These are phyloP conservation scores for Anthopleura xanthogrammica DNA, from an alignment of 92 coral and sea anemone genomes.

Conservation along the genomic window DNA sequence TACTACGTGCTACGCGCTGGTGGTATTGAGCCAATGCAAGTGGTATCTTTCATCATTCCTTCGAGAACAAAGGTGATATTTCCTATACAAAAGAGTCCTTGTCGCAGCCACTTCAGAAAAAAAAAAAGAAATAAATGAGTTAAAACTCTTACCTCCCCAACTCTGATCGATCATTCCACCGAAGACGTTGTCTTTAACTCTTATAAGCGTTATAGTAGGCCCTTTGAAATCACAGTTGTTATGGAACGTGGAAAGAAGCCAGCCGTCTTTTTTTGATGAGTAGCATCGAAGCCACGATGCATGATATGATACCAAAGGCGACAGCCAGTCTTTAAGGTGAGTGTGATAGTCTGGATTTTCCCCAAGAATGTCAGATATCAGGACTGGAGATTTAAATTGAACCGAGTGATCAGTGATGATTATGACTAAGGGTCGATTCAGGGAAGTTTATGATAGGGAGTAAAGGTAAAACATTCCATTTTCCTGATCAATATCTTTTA, in stretches of 20 bases:
- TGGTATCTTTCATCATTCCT: too few relatives aligned
- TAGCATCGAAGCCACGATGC: conserved; percentile 61
- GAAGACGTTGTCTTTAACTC: conserved; percentile 47
- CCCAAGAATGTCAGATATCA: conserved; percentile 52
- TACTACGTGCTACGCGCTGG: too few relatives aligned
- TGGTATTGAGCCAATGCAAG: too few relatives aligned
- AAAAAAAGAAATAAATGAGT: too few relatives aligned
- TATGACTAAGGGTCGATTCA: too few relatives aligned
- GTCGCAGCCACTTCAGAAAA: too few relatives aligned
- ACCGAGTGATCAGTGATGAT: too few relatives aligned
- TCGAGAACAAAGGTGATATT: too few relatives aligned
- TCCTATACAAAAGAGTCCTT: not conserved
- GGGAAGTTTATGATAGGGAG: too few relatives aligned
- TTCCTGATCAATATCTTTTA: not conserved
- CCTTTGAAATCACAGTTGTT: conserved; percentile 44
- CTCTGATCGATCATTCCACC: conserved; percentile 65
- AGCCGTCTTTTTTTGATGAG: conserved; percentile 41
- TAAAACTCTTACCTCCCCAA: conserved; percentile 52
- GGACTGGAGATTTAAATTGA: conserved; percentile 12
- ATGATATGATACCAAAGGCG: conserved; percentile 26
- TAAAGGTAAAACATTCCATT: not conserved
- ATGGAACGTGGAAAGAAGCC: conserved; percentile 46
- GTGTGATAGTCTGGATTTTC: conserved; percentile 34
- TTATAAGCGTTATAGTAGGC: conserved; percentile 48
- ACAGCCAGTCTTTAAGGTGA: conserved; percentile 36